Conservation (phyloP, 2,888 invertebrate genomes). For the Fragum sueziense region DNA sequence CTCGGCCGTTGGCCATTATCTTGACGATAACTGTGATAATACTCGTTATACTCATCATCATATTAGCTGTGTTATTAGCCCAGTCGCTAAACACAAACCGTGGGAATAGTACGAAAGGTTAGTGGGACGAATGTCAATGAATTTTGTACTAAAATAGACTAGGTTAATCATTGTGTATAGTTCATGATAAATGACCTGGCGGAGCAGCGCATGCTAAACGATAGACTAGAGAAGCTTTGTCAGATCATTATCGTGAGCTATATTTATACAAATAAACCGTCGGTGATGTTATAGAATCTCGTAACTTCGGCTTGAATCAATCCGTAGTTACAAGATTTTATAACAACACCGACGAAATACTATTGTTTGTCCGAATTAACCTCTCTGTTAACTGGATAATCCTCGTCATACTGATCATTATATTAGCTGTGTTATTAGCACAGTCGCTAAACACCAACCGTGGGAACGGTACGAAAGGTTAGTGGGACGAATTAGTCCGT, state of each 20-base stretch:
- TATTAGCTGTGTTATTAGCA: conserved; percentile 13
- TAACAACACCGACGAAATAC: too few species aligned
- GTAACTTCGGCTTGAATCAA: too few species aligned
- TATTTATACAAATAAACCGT: too few species aligned
- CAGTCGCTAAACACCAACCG: neutral
- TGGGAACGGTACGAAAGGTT: neutral
- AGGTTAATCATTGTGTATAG: neutral
- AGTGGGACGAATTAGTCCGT: neutral
- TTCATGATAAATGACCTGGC: too few species aligned
- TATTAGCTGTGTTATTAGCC: conserved; percentile 15
- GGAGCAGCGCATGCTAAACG: too few species aligned
- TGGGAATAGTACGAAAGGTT: neutral
- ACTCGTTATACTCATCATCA: conserved; percentile 41
- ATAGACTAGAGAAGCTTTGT: neutral
- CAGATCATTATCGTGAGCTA: neutral
- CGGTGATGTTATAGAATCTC: too few species aligned
- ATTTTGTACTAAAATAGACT: neutral
- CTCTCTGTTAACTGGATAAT: too few species aligned
- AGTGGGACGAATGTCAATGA: neutral
- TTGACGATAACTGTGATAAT: conserved; percentile 31
- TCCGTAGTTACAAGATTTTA: too few species aligned
- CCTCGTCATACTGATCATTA: conserved; percentile 40
- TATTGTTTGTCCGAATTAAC: too few species aligned
- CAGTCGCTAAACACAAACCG: neutral
- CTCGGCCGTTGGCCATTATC: conserved; percentile 23